Evolutionary conservation across 2,888 invertebrate genomes (phyloP).

Genomic region (Melanostoma scalare): DNA sequence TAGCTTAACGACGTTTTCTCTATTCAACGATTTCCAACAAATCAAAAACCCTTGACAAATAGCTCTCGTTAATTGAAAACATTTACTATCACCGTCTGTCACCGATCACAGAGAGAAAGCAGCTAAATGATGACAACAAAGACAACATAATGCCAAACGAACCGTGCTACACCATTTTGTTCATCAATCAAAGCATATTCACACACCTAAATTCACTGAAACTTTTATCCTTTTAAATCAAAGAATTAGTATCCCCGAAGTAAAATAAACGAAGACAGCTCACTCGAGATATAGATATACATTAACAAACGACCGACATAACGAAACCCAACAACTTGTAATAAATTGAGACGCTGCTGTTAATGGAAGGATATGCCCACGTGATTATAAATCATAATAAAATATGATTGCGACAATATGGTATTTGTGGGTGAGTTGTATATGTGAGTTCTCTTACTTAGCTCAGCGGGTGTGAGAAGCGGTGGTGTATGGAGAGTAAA

Average conservation of each 20-base stretch:
- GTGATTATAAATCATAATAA: constrained; percentile 70
- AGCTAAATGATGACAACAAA: constrained; percentile 15
- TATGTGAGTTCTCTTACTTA: neutral
- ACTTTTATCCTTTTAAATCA: constrained; percentile 56
- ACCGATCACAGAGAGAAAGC: no score
- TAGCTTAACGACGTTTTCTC: no score
- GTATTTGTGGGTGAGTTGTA: neutral
- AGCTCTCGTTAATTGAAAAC: no score
- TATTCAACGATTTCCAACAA: no score
- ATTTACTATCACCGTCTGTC: no score
- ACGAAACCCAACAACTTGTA: constrained; percentile 49
- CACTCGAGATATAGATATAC: constrained; percentile 29
- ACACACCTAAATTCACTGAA: neutral
- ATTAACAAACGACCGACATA: constrained; percentile 54
- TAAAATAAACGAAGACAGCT: constrained; percentile 49
- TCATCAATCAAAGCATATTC: constrained; percentile 60
- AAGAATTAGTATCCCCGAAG: constrained; percentile 55
- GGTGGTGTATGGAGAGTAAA: constrained; percentile 15
- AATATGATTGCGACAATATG: constrained; percentile 57
- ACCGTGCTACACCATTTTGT: constrained; percentile 41
- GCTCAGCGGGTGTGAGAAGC: neutral
- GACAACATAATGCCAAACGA: constrained; percentile 59
- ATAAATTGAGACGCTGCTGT: constrained; percentile 63
- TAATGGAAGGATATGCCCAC: constrained; percentile 57
- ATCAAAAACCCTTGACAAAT: no score